Base-by-base conservation (phyloP, 2,797 vertebrate genomes). In the Strix occidentalis region DNA sequence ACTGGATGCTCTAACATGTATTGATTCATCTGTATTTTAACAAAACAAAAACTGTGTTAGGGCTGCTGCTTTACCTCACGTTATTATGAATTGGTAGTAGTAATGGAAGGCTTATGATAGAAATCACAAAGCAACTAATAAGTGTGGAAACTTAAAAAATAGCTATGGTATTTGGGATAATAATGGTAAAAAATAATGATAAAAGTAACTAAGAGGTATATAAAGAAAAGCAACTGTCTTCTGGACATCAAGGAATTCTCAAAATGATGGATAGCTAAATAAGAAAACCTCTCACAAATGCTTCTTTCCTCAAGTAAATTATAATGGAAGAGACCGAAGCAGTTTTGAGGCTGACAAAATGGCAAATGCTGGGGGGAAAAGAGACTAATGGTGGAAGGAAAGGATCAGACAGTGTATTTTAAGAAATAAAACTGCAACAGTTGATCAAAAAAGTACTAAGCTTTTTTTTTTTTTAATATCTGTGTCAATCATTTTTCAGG, bases 1-100 rank as follows among this genome's bases (percentile, higher is more conserved):
- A 21, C 80, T 71, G 75, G 53, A 74, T 93, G 88, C 90, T 82
- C 81, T 96, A 85, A 82, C 58, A 10, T 12, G 6, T 95, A 96
- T 96, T 61, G 96, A 97, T 96, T 94, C n/a, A 56, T 70, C 48
- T 0, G 0, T 71, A 56, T 50, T 85, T 85, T 85, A 89, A 87
- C 75, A 82, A 86, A 95, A 45, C 76, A 75, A 79, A 86, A 87
- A 11, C 45, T 48, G 11, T 64, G 51, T 93, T 95, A 94, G 75
- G 80, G 76, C 79, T 91, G 71, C 90, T 85, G 75, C 54, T 89
- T 93, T 90, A 11, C 64, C 46, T 71, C 64, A 17, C 0, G 0
- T 83, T 77, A 46, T 23, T 80, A 45, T 39, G 71, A 78, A 54
- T 45, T 26, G n/a, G 69, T 43, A 33, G 33, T 16, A 68, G 69